These are phyloP conservation scores for Peromyscus nudipes DNA, from an alignment of 2,797 vertebrate species.

Conservation along the genomic window DNA sequence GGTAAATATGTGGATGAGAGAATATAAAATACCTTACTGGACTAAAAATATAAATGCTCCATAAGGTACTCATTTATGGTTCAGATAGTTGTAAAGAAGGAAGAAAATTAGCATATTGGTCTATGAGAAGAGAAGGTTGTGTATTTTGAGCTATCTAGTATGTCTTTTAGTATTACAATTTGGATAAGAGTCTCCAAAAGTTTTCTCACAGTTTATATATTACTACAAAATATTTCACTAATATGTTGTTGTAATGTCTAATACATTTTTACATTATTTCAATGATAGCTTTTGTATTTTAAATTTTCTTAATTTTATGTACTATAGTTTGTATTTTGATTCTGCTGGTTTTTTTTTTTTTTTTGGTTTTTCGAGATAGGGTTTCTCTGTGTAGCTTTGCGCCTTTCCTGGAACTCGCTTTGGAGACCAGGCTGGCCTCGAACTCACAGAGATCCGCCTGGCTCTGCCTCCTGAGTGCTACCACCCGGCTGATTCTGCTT, in stretches of 20 bases:
- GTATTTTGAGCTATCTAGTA: not conserved
- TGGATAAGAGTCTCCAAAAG: not conserved
- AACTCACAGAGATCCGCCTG: too few relatives aligned
- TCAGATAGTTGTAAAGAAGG: constrained; percentile 1
- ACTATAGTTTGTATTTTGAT: constrained; percentile 47
- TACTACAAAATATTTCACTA: not conserved
- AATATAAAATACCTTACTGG: constrained; percentile 29
- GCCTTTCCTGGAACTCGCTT: too few relatives aligned
- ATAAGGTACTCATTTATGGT: not conserved
- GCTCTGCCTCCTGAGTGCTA: too few relatives aligned
- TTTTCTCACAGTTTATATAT: constrained; percentile 44
- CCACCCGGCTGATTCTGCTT: not conserved
- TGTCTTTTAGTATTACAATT: not conserved
- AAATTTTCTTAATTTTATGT: constrained; percentile 50
- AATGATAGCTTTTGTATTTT: constrained; percentile 42
- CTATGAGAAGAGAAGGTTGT: not conserved
- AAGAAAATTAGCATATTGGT: not conserved
- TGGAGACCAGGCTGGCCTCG: too few relatives aligned
- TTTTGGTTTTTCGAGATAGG: too few relatives aligned
- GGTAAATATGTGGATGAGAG: constrained; percentile 10
- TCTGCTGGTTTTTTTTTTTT: not conserved
- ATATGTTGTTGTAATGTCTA: constrained; percentile 15
- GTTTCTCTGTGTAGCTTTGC: too few relatives aligned
- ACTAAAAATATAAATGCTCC: not conserved
- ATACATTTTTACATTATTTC: constrained; percentile 16